Evolutionary conservation across 2,888 invertebrate species (phyloP), one percentile per base, ranked within the genome.

Genomic region (Blastobasis lacticolella): DNA sequence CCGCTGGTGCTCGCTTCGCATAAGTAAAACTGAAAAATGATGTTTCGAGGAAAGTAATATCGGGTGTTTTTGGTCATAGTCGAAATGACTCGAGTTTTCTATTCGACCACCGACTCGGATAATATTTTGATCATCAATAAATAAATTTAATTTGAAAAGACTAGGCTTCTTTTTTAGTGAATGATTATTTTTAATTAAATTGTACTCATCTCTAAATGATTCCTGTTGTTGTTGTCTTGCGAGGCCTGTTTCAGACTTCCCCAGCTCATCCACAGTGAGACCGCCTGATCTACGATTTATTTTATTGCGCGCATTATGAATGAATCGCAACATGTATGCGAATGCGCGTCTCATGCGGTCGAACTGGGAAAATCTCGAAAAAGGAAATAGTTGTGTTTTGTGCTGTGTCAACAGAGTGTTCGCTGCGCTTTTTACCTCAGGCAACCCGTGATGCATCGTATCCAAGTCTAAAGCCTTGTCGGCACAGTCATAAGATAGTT

Each of bases 21-120:
- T 10, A 8, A 41, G 8, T 36, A 48, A 42, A 36, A 44, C 50
- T 6, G 53, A 50, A 8, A 57, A 42, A 8, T 45, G 46, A 50
- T 55, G 50, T 23, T 41, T 46, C 10, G 53, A 40, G n/a, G 49
- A 37, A 37, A 57, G 37, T 38, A 57, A 41, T 37, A 57, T 49
- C 6, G 55, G 55, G 38, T 56, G 55, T 48, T 54, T 54, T 49
- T 54, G 55, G 36, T 54, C 51, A 49, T 49, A 55, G 7, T 36
- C 10, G 48, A 40, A 40, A 6, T 51, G 50, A 10, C 10, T 10
- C 5, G 53, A 54, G n/a, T 48, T 37, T n/a, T 49, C 38, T n/a
- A 56, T 37, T 6, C 58, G 45, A 5, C 58, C 56, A 45, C 54
- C 54, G 6, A 56, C 56, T 44, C 57, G 41, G 2, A 57, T 49